Percentiles rank a stretch among this genome's conserved stretches.
phyloP scores from a whole-genome alignment of 2,888 invertebrate species.

The Synergus umbraculus region DNA sequence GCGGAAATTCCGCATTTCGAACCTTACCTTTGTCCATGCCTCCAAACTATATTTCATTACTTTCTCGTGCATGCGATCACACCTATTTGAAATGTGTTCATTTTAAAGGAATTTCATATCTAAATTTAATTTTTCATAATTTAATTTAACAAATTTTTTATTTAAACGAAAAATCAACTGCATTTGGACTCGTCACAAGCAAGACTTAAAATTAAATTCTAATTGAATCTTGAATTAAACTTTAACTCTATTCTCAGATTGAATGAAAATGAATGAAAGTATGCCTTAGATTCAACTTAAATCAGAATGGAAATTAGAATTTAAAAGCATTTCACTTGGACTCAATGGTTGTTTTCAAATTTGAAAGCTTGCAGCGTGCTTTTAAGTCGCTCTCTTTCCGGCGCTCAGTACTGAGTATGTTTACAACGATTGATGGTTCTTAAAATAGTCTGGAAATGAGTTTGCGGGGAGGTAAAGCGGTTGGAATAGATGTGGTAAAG shows the following conservation, averaged over 20 bases:
- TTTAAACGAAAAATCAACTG: too few species aligned
- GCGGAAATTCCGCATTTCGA: conserved; percentile 36
- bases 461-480: conserved; percentile 32
- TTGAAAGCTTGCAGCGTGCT: neutral
- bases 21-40: conserved; percentile 11
- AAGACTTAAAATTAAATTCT: neutral
- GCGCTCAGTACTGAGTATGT: neutral
- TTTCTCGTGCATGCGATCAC: neutral
- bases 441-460: conserved; percentile 38
- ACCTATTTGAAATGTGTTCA: neutral
- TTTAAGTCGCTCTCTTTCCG: neutral
- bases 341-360: neutral
- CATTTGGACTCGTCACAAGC: too few species aligned
- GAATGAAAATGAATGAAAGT: neutral
- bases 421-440: conserved; percentile 38
- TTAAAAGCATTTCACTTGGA: conserved; percentile 20
- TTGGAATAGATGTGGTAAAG: conserved; percentile 36
- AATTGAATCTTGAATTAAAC: neutral
- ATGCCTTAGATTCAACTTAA: neutral
- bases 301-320: conserved; percentile 9
- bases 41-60: neutral
- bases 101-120: neutral
- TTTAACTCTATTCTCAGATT: neutral
- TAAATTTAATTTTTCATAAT: too few species aligned
- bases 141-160: too few species aligned